Percentiles rank a stretch among this genome's conserved stretches.
phyloP scores from a whole-genome alignment of 2,888 invertebrate species.

The Eristalis intricaria region DNA sequence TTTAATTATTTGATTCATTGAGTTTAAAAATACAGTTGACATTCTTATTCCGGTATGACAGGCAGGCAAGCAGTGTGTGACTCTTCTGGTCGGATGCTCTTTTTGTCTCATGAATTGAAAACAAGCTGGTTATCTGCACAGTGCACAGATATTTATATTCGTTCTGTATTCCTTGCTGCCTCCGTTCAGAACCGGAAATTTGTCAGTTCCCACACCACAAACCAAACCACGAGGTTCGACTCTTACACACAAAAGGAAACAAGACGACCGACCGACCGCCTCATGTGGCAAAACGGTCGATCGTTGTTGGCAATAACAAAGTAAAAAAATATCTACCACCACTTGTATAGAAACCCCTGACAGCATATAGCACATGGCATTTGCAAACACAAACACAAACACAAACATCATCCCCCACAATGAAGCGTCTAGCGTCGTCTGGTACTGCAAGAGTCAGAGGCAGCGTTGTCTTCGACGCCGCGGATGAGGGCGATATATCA shows the following conservation, averaged over 20 bases:
- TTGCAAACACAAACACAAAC: constrained; percentile 6
- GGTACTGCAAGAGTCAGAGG: neutral
- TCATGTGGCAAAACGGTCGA: constrained; percentile 33
- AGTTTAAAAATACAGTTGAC: constrained; percentile 60
- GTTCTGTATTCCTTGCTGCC: constrained; percentile 24
- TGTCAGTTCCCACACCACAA: constrained; percentile 52
- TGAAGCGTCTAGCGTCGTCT: neutral
- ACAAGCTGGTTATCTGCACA: constrained; percentile 21
- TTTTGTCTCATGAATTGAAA: constrained; percentile 11
- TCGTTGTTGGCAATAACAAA: constrained; percentile 41
- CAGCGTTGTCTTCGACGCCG: neutral
- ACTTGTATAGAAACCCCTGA: neutral
- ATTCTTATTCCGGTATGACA: constrained; percentile 40
- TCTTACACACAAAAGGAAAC: constrained; percentile 9
- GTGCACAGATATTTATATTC: constrained; percentile 21
- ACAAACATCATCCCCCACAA: neutral
- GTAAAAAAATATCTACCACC: constrained; percentile 10
- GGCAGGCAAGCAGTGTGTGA: constrained; percentile 4
- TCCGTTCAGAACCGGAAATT: constrained; percentile 63
- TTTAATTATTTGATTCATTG: constrained; percentile 49
- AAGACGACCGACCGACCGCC: constrained; percentile 19
- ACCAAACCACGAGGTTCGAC: constrained; percentile 54
- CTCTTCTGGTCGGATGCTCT: neutral
- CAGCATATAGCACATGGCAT: constrained; percentile 25
- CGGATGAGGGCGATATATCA: constrained; percentile 25